Evolutionary conservation across 2,888 invertebrate species (phyloP).

Genomic region (Nephrocerus scutellatus): DNA sequence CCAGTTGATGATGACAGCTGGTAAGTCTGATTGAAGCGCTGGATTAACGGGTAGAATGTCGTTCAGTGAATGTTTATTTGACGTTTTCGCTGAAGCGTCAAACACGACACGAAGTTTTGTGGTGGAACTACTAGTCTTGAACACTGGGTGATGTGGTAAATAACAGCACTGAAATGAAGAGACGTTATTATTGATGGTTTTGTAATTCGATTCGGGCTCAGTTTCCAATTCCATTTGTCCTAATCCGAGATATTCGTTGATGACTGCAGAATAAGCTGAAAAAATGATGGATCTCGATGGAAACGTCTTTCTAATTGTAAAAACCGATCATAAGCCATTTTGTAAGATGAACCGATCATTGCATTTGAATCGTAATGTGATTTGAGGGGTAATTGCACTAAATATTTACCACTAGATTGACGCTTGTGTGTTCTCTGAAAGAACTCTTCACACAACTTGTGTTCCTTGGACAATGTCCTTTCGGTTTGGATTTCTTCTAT

Average conservation of each 20-base stretch:
- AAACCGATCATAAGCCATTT: conserved; percentile 12
- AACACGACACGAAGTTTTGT: conserved; percentile 17
- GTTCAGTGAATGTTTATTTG: conserved; percentile 17
- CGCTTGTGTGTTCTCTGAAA: conserved; percentile 6
- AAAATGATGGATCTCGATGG: conserved; percentile 1
- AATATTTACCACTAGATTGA: conserved; percentile 2
- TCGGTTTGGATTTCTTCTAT: conserved; percentile 1
- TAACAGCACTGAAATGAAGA: too few species aligned
- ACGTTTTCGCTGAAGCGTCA: conserved; percentile 31
- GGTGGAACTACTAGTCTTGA: conserved; percentile 5
- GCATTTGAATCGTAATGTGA: conserved; percentile 2
- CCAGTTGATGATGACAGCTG: conserved; percentile 15
- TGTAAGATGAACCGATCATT: conserved; percentile 6
- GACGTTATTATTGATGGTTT: not conserved
- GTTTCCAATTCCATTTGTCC: conserved; percentile 13
- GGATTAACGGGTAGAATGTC: conserved; percentile 14
- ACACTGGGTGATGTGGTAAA: conserved; percentile 9
- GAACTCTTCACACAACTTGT: conserved; percentile 8
- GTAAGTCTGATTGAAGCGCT: conserved; percentile 16
- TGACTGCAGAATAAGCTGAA: conserved; percentile 5
- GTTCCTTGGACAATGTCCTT: not conserved
- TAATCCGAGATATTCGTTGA: conserved; percentile 12
- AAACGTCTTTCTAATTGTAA: conserved; percentile 7
- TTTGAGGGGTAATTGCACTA: conserved; percentile 7
- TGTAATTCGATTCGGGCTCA: conserved; percentile 5